Evolutionary conservation across 2,113 vertebrate genomes (phyloP).

Genomic region (Dicerorhinus sumatrensis): DNA sequence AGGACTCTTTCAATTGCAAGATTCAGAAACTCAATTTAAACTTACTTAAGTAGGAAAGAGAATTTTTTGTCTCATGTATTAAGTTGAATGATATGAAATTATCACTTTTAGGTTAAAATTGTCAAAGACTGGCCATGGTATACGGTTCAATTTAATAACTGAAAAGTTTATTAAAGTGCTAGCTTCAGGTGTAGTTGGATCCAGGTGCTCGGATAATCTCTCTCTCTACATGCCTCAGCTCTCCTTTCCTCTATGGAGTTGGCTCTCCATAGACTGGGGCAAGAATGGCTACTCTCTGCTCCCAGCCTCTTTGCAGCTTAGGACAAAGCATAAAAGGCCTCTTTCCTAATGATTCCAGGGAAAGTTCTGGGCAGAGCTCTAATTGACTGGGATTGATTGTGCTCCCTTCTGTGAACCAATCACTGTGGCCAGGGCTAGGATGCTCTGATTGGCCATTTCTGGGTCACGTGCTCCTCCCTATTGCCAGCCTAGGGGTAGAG

Average conservation of each 20-base stretch:
- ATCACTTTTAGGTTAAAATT: neutral
- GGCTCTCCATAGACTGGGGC: neutral
- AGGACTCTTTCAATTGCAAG: neutral
- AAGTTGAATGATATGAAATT: neutral
- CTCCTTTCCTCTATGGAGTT: neutral
- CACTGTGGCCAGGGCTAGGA: neutral
- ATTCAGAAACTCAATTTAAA: slow-evolving; percentile 23
- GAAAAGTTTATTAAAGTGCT: neutral
- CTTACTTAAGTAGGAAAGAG: neutral
- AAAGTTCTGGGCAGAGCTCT: neutral
- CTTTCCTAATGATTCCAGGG: neutral
- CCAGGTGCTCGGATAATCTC: neutral
- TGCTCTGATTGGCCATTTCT: neutral
- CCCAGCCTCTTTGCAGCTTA: neutral
- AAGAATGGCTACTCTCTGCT: neutral
- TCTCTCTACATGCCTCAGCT: neutral
- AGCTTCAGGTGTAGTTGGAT: slow-evolving; percentile 12
- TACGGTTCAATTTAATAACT: neutral
- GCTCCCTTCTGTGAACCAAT: neutral
- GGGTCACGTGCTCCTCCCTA: neutral
- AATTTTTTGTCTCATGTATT: neutral
- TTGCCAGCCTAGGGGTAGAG: no score
- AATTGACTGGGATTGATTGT: neutral
- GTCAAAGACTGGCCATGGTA: neutral
- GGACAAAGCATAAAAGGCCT: neutral